These are phyloP conservation scores for Drosophila lini DNA, from an alignment of 1,140 invertebrate genomes.

Conservation along the genomic window DNA sequence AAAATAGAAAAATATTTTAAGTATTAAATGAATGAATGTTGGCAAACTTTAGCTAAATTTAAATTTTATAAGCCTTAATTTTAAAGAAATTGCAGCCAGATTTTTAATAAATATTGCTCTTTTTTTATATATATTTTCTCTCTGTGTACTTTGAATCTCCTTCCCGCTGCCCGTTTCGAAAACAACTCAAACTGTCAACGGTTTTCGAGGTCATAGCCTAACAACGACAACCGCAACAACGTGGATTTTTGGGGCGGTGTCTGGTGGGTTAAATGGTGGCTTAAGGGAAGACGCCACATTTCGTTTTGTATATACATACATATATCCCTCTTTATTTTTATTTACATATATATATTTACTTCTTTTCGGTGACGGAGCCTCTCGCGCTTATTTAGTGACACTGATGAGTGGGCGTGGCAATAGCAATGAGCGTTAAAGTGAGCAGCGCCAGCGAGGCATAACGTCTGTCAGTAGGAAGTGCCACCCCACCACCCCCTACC, in stretches of 20 bases:
- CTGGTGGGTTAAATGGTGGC: neutral
- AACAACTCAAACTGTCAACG: constrained; percentile 75
- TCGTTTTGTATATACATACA: neutral
- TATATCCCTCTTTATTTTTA: neutral
- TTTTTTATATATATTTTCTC: neutral
- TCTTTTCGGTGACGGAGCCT: constrained; percentile 13
- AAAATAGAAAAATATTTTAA: too few species aligned
- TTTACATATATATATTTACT: neutral
- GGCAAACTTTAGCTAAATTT: neutral
- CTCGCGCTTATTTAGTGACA: constrained; percentile 55
- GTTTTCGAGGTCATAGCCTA: constrained; percentile 81
- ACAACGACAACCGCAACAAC: constrained; percentile 52
- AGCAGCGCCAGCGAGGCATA: constrained; percentile 76
- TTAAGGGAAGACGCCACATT: constrained; percentile 4
- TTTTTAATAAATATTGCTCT: too few species aligned
- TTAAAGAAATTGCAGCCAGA: neutral
- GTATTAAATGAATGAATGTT: too few species aligned
- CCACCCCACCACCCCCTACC: constrained; percentile 9
- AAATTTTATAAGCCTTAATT: neutral
- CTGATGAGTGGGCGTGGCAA: constrained; percentile 80
- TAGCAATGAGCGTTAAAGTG: constrained; percentile 79
- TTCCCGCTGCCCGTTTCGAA: constrained; percentile 49
- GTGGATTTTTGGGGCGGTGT: constrained; percentile 18
- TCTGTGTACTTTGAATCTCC: constrained; percentile 12
- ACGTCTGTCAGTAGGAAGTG: constrained; percentile 41